Evolutionary conservation across 2,888 invertebrate species (phyloP).

Genomic region (Dryocosmus kuriphilus): DNA sequence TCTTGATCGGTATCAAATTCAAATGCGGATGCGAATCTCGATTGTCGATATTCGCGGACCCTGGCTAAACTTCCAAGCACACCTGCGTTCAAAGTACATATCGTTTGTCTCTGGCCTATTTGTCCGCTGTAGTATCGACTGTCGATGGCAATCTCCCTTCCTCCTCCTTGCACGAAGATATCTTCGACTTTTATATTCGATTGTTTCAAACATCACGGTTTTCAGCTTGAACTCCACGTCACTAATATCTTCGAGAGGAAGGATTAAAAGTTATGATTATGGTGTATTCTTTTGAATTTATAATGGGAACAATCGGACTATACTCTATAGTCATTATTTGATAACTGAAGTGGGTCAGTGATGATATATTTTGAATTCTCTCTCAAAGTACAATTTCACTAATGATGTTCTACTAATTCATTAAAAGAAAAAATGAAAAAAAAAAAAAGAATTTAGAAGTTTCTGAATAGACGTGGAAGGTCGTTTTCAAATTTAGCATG

Average conservation of each 20-base stretch:
- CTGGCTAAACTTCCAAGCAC: slow-evolving; percentile 13
- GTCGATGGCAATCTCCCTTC: slow-evolving; percentile 32
- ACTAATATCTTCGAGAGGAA: background rate
- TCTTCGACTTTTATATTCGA: slow-evolving; percentile 8
- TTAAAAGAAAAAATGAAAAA: too few species aligned
- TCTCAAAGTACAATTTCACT: too few species aligned
- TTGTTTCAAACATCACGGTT: slow-evolving; percentile 18
- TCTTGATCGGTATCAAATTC: slow-evolving; percentile 24
- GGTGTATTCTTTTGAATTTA: background rate
- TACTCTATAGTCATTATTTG: too few species aligned
- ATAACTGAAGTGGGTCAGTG: too few species aligned
- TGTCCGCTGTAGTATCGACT: slow-evolving; percentile 32
- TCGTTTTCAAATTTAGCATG: too few species aligned
- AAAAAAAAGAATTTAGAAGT: too few species aligned
- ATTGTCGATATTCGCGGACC: background rate
- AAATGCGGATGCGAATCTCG: slow-evolving; percentile 16
- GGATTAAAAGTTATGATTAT: background rate
- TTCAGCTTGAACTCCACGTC: background rate
- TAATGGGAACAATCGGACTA: too few species aligned
- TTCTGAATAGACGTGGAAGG: too few species aligned
- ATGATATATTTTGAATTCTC: too few species aligned
- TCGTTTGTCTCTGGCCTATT: slow-evolving; percentile 33
- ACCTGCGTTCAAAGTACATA: slow-evolving; percentile 4
- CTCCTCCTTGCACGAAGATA: slow-evolving; percentile 6
- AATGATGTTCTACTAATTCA: too few species aligned